Evolutionary conservation across 2,113 vertebrate species (phyloP).

Genomic region (Agapornis roseicollis): DNA sequence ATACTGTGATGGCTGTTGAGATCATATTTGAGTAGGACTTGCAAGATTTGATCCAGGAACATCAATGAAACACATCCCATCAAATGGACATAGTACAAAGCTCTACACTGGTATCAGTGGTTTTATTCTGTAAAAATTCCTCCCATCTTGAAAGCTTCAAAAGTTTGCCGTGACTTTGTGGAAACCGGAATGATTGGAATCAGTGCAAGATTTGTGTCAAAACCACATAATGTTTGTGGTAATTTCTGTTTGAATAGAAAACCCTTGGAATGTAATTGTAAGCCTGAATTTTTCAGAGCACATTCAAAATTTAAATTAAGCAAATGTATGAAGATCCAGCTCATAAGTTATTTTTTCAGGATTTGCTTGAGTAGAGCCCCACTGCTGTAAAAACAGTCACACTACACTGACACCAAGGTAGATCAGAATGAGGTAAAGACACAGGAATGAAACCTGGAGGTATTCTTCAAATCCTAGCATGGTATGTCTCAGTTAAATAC

Average conservation of each 20-base stretch:
- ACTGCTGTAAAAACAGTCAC: background rate
- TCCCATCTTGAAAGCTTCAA: background rate
- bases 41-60: background rate
- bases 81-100: background rate
- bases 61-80: background rate
- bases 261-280: background rate
- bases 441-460: background rate
- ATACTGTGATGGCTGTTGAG: background rate
- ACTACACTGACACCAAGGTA: background rate
- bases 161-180: background rate
- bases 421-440: background rate
- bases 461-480: background rate
- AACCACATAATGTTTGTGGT: background rate
- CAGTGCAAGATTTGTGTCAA: background rate
- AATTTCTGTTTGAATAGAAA: background rate
- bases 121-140: background rate
- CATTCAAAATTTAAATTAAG: background rate
- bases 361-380: background rate
- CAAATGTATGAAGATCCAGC: background rate
- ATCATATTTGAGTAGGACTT: background rate
- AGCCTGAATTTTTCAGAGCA: background rate
- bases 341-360: background rate
- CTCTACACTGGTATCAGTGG: rapidly evolving
- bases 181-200: background rate
- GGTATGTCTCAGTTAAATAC: background rate